Evolutionary conservation across 2,888 invertebrate species (phyloP).

Genomic region (Eurois occulta): DNA sequence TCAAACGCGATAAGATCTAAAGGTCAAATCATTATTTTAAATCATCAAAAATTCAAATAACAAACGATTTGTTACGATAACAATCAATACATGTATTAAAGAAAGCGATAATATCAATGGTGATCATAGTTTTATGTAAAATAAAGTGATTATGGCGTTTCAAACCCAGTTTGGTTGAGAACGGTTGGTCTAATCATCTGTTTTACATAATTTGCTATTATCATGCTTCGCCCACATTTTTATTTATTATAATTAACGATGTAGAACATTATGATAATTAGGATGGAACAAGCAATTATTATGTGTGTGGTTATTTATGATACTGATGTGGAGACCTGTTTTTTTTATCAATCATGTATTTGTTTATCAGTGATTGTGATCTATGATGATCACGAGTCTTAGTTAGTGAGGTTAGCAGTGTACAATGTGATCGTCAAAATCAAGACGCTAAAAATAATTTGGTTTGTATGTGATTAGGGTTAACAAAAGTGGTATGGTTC

Average conservation of each 20-base stretch:
- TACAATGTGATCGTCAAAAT: not conserved
- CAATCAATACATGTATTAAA: constrained; percentile 34
- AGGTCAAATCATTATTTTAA: constrained; percentile 44
- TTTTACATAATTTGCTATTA: constrained; percentile 43
- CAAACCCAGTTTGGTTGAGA: constrained; percentile 11
- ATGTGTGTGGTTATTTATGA: constrained; percentile 35
- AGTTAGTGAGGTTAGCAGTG: not conserved
- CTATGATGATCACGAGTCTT: not conserved
- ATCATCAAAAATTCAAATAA: constrained; percentile 18
- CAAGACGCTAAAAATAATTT: not conserved
- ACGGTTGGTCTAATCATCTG: constrained; percentile 14
- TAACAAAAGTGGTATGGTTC: not conserved
- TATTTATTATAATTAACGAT: constrained; percentile 56
- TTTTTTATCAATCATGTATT: constrained; percentile 11
- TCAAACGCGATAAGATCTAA: constrained; percentile 46
- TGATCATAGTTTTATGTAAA: constrained; percentile 32
- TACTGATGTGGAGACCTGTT: constrained; percentile 5
- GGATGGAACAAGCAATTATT: constrained; percentile 49
- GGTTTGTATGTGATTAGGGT: not conserved
- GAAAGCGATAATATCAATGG: constrained; percentile 35
- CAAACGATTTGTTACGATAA: constrained; percentile 31
- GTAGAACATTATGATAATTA: constrained; percentile 47
- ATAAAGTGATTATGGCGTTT: constrained; percentile 9
- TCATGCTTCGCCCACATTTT: constrained; percentile 10
- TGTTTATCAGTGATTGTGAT: constrained; percentile 22